Percentiles rank a stretch among this genome's conserved stretches.
Conservation (phyloP, 2,888 invertebrate genomes). For the Aquatica leii region DNA sequence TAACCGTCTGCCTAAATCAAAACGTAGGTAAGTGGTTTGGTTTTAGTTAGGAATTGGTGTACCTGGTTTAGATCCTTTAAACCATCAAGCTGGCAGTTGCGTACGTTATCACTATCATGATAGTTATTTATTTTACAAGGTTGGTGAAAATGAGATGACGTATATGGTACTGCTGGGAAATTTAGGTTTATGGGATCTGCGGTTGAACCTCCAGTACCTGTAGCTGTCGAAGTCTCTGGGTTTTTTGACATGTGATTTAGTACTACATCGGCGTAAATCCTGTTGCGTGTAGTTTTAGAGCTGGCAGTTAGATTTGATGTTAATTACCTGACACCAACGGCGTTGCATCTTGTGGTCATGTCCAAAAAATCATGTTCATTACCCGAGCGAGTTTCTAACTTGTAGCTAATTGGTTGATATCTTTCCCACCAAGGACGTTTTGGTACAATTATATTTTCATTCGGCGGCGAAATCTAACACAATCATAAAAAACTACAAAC, state of each 20-base stretch:
- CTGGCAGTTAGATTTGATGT: no score
- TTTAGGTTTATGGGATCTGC: conserved; percentile 60
- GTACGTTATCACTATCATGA: conserved; percentile 72
- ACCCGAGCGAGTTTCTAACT: conserved; percentile 78
- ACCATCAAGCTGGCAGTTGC: conserved; percentile 65
- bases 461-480: conserved; percentile 76
- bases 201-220: conserved; percentile 68
- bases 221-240: conserved; percentile 57
- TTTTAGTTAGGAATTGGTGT: not conserved
- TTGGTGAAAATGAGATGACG: conserved; percentile 72
- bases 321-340: conserved; percentile 75
- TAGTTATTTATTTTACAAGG: conserved; percentile 70
- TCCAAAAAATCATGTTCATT: conserved; percentile 73
- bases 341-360: conserved; percentile 84
- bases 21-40: conserved; percentile 53
- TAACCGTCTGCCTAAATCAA: conserved; percentile 66
- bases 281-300: no score
- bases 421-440: conserved; percentile 87
- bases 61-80: conserved; percentile 80
- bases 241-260: conserved; percentile 84
- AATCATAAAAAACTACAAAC: no score
- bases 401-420: conserved; percentile 87
- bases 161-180: conserved; percentile 72
- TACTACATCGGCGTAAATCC: conserved; percentile 85
- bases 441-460: conserved; percentile 71